A percentile compares a stretch with the other conserved stretches of the same genome.
phyloP scores from a whole-genome alignment of 2,113 vertebrate genomes.

The Halichoerus grypus region DNA sequence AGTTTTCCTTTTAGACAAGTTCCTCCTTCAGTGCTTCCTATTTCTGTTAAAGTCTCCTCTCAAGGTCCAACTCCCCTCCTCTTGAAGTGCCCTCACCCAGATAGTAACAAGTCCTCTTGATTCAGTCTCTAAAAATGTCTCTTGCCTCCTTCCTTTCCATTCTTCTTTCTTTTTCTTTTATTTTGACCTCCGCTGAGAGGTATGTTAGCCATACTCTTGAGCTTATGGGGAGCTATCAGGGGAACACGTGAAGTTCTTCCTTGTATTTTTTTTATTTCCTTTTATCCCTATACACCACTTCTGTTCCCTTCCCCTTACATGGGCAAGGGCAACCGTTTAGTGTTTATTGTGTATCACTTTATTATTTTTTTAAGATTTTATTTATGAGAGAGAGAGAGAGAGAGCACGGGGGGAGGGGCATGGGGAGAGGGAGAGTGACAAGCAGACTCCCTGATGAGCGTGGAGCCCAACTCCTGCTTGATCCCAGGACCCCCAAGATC shows the following conservation, averaged over 20 bases:
- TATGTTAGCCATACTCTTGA: not conserved
- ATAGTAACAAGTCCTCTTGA: not conserved
- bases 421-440: not conserved
- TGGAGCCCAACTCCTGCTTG: not conserved
- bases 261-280: not conserved
- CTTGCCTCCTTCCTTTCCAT: not conserved
- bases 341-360: not conserved
- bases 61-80: not conserved
- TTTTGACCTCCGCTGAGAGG: conserved; percentile 39
- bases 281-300: not conserved
- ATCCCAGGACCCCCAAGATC: not conserved
- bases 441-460: not conserved
- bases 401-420: not conserved
- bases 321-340: not conserved
- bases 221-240: not conserved
- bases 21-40: conserved; percentile 1
- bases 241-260: not conserved
- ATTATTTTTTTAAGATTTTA: conserved; percentile 25
- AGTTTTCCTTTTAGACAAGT: not conserved
- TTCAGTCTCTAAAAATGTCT: not conserved
- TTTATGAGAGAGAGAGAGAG: not conserved
- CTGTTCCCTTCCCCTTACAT: not conserved
- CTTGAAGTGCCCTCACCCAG: not conserved
- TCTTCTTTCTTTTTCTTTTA: conserved; percentile 3
- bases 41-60: not conserved